These are phyloP conservation scores for Dipus sagitta DNA, from an alignment of 2,797 vertebrate genomes.

Conservation along the genomic window DNA sequence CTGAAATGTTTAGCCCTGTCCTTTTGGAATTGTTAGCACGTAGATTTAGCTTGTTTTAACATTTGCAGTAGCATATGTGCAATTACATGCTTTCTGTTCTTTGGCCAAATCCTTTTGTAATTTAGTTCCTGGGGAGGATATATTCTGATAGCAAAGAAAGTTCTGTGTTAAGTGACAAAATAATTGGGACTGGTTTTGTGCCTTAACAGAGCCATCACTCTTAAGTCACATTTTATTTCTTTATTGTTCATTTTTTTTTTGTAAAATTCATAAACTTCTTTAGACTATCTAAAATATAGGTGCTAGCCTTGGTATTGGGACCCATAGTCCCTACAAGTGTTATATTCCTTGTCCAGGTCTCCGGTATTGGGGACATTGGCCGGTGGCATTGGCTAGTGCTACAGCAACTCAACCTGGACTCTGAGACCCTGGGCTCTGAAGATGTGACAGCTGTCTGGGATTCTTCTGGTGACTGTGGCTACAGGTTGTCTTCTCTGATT, in stretches of 20 bases:
- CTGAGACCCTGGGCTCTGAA: background rate
- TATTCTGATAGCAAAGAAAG: conserved; percentile 27
- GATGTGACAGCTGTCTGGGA: background rate
- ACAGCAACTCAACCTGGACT: background rate
- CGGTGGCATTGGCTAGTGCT: background rate
- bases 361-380: background rate
- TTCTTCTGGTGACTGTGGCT: background rate
- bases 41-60: conserved; percentile 34
- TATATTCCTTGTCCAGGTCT: background rate
- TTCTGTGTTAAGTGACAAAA: conserved; percentile 49
- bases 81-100: conserved; percentile 15
- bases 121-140: conserved; percentile 11
- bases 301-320: background rate
- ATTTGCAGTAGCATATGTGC: background rate
- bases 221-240: conserved; percentile 46
- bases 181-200: background rate
- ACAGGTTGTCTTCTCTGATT: background rate
- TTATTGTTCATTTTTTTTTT: conserved; percentile 5
- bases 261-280: background rate
- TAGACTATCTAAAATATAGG: background rate
- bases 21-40: background rate
- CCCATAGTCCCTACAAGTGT: background rate
- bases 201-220: conserved; percentile 11
- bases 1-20: background rate
- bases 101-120: conserved; percentile 10